Evolutionary conservation across 2,797 vertebrate genomes (phyloP), one percentile per base, ranked within the genome.

Genomic region (Gouania willdenowi): DNA sequence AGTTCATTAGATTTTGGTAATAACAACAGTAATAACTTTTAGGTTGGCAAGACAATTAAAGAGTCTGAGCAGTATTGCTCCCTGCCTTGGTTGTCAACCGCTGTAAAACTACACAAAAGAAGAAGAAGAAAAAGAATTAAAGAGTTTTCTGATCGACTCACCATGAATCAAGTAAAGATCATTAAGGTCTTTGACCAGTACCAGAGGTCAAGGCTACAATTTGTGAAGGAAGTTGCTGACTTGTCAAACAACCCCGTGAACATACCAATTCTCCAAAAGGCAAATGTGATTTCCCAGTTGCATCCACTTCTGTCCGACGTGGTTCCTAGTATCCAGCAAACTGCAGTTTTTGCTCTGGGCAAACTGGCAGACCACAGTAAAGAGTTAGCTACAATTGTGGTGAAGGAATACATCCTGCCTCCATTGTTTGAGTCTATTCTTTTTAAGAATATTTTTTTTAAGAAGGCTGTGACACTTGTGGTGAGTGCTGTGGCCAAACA

Each of bases 371-470:
- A 92, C 70, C 89, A 90, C 52, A 95, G 87, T 0, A 77, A 90
- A 10, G 88, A 90, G 70, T 85, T 98, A 76, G 95, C 94, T 34
- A 90, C 93, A 73, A 90, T 91, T 1, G 75, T 97, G 0, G 93
- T 98, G 61, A 92, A 85, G 71, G 93, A 85, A n/a, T 88, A 88
- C 77, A 91, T 98, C 86, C 90, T 98, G 79, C 92, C 94, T 7
- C 91, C 93, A 67, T 90, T 98, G 42, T 70, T 94, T 43, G 84
- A 87, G 66, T 92, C 92, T 6, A 60, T 97, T 79, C 78, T 86
- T 62, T 87, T 90, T 5, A 90, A 95, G 73, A 97, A 96, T 31
- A 95, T 97, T 83, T 94, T 93, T 73, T 95, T 92, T 53, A 99
- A 98, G 85, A 99, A 93, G 76, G 87, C 94, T 13, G 93, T 93